A percentile compares a stretch with the other conserved stretches of the same genome.
Conservation (phyloP, 2,113 vertebrate species). For the Catagonus wagneri region DNA sequence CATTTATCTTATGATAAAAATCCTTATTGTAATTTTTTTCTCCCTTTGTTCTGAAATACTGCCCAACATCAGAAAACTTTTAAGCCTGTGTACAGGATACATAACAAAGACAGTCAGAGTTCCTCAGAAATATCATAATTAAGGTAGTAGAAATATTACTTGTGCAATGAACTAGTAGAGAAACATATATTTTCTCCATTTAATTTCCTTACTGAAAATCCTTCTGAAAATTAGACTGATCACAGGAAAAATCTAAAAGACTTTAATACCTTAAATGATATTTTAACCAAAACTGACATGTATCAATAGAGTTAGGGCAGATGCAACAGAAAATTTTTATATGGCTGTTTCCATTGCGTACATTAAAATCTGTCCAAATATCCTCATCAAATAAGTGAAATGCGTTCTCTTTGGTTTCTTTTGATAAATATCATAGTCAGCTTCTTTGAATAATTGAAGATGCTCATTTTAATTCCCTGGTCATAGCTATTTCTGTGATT, state of each 20-base stretch:
- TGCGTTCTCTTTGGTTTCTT: neutral
- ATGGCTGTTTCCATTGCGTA: neutral
- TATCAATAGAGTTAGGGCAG: neutral
- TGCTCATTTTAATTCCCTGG: constrained; percentile 32
- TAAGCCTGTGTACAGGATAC: neutral
- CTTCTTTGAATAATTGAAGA: constrained; percentile 19
- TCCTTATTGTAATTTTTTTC: neutral
- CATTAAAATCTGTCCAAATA: constrained; percentile 34
- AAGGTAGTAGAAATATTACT: neutral
- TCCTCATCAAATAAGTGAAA: neutral
- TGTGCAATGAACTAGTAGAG: neutral
- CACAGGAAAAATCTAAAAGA: neutral
- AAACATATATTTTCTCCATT: neutral
- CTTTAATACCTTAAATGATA: neutral
- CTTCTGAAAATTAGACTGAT: neutral
- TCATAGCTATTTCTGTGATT: neutral
- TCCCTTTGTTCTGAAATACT: constrained; percentile 9
- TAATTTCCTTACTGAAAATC: neutral
- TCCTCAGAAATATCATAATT: neutral
- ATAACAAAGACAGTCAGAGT: neutral
- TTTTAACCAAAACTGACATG: neutral
- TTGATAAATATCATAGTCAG: constrained; percentile 26
- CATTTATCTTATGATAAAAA: neutral
- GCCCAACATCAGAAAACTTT: neutral
- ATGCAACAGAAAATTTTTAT: neutral